phyloP scores from a whole-genome alignment of 1,140 invertebrate genomes.

The Gryllus bimaculatus region DNA sequence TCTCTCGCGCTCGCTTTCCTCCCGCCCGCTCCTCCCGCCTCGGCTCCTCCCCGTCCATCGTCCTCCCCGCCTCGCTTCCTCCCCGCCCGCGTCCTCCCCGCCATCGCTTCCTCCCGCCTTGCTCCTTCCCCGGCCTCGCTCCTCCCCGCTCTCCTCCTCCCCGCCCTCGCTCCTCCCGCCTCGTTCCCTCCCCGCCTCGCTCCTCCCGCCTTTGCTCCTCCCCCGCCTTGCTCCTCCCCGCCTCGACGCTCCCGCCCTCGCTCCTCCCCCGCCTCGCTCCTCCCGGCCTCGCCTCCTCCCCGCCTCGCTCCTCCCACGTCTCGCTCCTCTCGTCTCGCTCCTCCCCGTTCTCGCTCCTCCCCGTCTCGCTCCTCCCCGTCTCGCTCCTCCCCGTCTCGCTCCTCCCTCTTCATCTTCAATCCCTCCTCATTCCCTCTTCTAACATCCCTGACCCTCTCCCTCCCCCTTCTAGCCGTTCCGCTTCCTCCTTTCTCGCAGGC shows the following conservation, averaged over 20 bases:
- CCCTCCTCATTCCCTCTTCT: neutral
- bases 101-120: neutral
- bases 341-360: neutral
- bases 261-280: neutral
- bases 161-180: neutral
- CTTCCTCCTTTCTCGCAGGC: too few relatives aligned
- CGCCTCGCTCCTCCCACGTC: neutral
- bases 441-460: neutral
- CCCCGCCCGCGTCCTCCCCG: neutral
- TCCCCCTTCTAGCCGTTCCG: neutral
- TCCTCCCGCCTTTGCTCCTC: neutral
- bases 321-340: too few relatives aligned
- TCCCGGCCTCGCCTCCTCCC: neutral
- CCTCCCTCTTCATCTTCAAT: neutral
- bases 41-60: neutral
- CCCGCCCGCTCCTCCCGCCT: neutral
- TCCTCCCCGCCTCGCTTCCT: neutral
- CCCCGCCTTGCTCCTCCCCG: neutral
- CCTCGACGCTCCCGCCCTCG: neutral
- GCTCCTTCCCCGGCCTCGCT: neutral
- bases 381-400: neutral
- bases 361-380: neutral
- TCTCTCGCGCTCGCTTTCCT: too few relatives aligned
- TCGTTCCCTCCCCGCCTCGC: neutral
- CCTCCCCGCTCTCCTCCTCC: neutral